Base-by-base conservation (phyloP, 2,797 vertebrate genomes). In the Arremon aurantiirostris region DNA sequence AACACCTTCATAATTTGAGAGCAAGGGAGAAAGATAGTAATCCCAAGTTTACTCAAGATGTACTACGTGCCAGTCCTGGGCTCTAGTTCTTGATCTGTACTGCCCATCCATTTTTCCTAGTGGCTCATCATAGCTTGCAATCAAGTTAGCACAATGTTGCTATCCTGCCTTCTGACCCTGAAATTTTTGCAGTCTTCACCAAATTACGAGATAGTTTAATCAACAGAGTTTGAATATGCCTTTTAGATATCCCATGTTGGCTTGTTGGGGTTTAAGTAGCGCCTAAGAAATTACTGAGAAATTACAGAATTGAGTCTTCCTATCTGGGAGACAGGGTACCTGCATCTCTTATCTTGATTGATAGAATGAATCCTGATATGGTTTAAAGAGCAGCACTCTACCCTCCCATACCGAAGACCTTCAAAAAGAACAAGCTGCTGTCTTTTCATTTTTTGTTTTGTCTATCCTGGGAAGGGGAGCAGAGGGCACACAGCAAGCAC, bases 401-500 rank as follows among this genome's bases (percentile, higher is more conserved):
- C 2, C 5, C 8, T 68, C 17, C 37, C 18, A 32, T 7, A 49
- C 13, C 64, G 20, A 89, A 69, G 10, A 17, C 55, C n/a, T 82
- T 79, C 28, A 50, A 66, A 55, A 76, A 59, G 13, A 23, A 60
- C 53, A 68, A 6, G 4, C 30, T 50, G 9, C 23, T 79, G 35
- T 9, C 11, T n/a, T 79, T 59, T 55, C 2, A 3, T 7, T 70
- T 64, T 85, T 71, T 49, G 14, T 73, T 75, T 39, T 61, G 2
- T 41, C 22, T 53, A 26, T 50, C 6, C 19, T 47, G 26, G 17
- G 4, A 39, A 55, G 15, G 4, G 15, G 10, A 27, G 26, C 1
- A 1, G 1, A 39, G 7, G 12, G 6, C 27, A 34, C 14, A 35
- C 5, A 44, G 6, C 1, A 21, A 91, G 2, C 4, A 37, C 16